A percentile compares a stretch with the other conserved stretches of the same genome.
phyloP scores from a whole-genome alignment of 2,113 vertebrate species.

The Arizona elegans region DNA sequence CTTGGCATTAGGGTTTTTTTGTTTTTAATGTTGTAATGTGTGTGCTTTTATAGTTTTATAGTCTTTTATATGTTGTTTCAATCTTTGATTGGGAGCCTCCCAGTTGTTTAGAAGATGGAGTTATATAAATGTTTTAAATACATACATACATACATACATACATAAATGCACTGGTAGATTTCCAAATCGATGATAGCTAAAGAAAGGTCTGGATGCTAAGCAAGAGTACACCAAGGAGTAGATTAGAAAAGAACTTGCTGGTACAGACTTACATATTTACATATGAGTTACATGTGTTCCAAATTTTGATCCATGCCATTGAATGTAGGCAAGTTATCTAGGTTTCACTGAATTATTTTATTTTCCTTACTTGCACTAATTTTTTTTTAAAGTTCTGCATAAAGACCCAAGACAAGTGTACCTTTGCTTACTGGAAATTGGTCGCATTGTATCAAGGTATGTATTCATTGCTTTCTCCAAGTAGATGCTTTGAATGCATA shows the following conservation, averaged over 20 bases:
- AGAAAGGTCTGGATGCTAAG: neutral
- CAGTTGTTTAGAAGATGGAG: neutral
- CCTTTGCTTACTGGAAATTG: conserved; percentile 92
- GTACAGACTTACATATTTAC: neutral
- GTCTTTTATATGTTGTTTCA: neutral
- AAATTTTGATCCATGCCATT: neutral
- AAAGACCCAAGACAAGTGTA: conserved; percentile 96
- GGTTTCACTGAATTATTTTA: neutral
- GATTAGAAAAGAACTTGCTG: neutral
- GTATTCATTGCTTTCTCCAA: neutral
- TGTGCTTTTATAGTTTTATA: neutral
- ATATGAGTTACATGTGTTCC: neutral
- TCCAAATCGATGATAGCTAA: neutral
- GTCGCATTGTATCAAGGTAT: conserved; percentile 89
- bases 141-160: neutral
- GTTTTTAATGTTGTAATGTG: neutral
- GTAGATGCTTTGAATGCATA: neutral
- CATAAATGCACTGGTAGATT: neutral
- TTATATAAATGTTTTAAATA: neutral
- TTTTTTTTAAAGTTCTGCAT: conserved; percentile 82
- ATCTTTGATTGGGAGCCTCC: neutral
- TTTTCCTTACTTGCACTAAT: neutral
- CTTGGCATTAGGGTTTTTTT: neutral
- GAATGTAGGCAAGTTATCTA: neutral
- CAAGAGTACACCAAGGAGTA: neutral